Conservation (phyloP, 53 echinoderm and acorn worm species). For the Holothuria leucospilota region DNA sequence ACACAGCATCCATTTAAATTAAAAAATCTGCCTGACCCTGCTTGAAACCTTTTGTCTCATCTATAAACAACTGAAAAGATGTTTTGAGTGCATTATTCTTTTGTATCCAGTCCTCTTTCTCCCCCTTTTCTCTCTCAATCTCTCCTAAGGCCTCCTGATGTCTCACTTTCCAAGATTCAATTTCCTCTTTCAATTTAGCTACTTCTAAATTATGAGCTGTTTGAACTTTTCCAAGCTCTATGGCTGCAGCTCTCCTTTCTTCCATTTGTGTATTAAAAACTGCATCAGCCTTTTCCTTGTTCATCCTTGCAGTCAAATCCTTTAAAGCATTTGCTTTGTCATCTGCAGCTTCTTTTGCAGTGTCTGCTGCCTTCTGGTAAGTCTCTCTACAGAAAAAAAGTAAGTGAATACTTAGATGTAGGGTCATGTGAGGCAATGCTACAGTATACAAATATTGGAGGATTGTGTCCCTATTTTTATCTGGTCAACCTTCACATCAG, state of each 20-base stretch:
- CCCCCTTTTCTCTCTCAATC: constrained; percentile 65
- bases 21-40: constrained; percentile 91
- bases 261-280: constrained; percentile 69
- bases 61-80: constrained; percentile 89
- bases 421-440: no score
- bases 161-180: constrained; percentile 64
- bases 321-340: constrained; percentile 74
- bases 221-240: constrained; percentile 74
- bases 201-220: constrained; percentile 70
- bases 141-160: constrained; percentile 71
- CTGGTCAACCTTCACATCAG: no score
- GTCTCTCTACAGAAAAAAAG: constrained; percentile 60
- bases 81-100: constrained; percentile 70
- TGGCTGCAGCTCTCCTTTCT: constrained; percentile 79
- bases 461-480: no score
- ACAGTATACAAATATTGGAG: no score
- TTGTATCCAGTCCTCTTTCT: constrained; percentile 81
- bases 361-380: constrained; percentile 66
- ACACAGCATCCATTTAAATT: not conserved
- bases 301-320: constrained; percentile 58
- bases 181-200: constrained; percentile 61
- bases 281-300: constrained; percentile 71
- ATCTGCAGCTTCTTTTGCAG: constrained; percentile 59
- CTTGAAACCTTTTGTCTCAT: constrained; percentile 85
- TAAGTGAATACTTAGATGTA: not conserved